phyloP scores from a whole-genome alignment of 2,797 vertebrate species.

The Odontamblyopus rebecca region DNA sequence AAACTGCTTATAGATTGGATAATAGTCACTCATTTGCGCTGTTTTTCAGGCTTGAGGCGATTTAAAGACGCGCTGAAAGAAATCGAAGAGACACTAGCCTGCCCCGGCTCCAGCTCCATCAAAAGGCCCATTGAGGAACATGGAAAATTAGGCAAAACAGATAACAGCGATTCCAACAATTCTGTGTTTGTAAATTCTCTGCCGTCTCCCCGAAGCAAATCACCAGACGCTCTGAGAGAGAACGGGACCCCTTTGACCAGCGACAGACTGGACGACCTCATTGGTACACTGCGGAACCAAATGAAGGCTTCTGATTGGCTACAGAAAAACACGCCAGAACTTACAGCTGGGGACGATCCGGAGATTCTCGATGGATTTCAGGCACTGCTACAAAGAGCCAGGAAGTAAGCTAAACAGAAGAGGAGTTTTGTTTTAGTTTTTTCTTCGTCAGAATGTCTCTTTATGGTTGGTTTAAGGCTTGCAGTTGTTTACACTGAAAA shows the following conservation, averaged over 20 bases:
- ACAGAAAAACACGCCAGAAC: slow-evolving; percentile 81
- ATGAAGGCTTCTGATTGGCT: slow-evolving; percentile 87
- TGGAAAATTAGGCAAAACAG: slow-evolving; percentile 45
- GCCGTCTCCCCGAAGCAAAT: slow-evolving; percentile 55
- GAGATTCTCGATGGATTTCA: slow-evolving; percentile 79
- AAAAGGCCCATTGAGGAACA: slow-evolving; percentile 37
- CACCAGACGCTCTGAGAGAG: slow-evolving; percentile 54
- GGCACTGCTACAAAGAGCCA: slow-evolving; percentile 77
- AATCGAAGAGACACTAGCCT: slow-evolving; percentile 45
- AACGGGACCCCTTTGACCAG: slow-evolving; percentile 48
- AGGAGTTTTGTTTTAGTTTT: slow-evolving; percentile 18
- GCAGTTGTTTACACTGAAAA: slow-evolving; percentile 23
- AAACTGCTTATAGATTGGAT: slow-evolving; percentile 14
- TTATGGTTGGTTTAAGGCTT: neutral
- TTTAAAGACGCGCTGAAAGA: slow-evolving; percentile 81
- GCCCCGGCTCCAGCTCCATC: slow-evolving; percentile 25
- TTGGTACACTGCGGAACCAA: slow-evolving; percentile 85
- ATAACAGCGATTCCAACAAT: slow-evolving; percentile 48
- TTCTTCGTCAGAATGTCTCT: slow-evolving; percentile 12
- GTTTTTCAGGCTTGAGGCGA: slow-evolving; percentile 84
- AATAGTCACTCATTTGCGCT: slow-evolving; percentile 17
- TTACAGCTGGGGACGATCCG: slow-evolving; percentile 79
- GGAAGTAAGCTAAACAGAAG: slow-evolving; percentile 56
- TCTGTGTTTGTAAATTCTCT: slow-evolving; percentile 51
- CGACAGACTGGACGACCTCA: slow-evolving; percentile 78